Conservation (phyloP, 2,113 vertebrate species). For the Carlito syrichta region DNA sequence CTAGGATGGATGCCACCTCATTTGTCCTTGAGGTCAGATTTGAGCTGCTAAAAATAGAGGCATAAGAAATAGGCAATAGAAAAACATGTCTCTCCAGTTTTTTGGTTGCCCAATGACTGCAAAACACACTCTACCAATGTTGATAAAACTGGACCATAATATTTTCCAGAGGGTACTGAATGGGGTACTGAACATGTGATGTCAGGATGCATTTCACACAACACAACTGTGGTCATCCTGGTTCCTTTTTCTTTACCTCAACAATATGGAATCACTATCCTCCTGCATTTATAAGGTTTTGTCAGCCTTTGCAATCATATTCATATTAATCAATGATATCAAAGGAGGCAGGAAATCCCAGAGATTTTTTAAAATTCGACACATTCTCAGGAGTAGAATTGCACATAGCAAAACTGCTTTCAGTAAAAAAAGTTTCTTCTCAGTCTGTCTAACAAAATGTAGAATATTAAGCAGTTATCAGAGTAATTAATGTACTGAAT, state of each 20-base stretch:
- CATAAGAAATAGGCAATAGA: neutral
- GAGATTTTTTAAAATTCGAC: neutral
- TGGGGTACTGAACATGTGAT: neutral
- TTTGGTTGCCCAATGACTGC: neutral
- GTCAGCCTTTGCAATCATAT: neutral
- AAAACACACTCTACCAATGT: neutral
- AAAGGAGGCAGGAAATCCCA: neutral
- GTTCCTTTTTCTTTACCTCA: accelerated
- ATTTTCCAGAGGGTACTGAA: neutral
- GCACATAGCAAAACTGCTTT: neutral
- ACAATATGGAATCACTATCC: accelerated
- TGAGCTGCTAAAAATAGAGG: neutral
- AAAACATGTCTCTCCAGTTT: neutral
- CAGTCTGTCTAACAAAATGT: neutral
- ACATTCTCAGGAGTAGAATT: neutral
- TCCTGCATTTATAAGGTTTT: neutral
- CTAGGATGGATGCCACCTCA: neutral
- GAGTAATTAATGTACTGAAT: neutral
- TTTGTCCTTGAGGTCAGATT: neutral
- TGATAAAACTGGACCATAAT: neutral
- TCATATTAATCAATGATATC: neutral
- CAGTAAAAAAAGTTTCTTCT: neutral
- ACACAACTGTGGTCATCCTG: neutral
- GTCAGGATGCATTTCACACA: neutral
- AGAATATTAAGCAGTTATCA: neutral